Conservation (phyloP, 2,797 vertebrate species). For the Helicolenus hilgendorfi region DNA sequence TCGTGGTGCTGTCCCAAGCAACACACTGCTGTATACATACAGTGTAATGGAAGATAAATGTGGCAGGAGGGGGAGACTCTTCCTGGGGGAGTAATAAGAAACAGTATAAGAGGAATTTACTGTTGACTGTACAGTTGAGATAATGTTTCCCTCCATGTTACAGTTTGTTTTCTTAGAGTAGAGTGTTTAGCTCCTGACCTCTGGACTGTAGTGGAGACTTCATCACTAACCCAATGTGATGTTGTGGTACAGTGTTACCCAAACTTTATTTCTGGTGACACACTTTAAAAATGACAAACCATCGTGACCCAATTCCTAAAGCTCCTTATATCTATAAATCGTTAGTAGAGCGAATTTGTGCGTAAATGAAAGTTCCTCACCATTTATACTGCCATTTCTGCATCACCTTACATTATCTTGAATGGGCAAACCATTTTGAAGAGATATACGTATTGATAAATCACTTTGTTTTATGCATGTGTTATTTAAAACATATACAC, state of each 20-base stretch:
- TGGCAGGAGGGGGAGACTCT: neutral
- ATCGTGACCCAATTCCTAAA: no score
- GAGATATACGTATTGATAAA: no score
- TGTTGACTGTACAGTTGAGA: constrained; percentile 7
- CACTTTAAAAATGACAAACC: no score
- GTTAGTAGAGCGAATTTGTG: no score
- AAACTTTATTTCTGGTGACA: no score
- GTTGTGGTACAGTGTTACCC: neutral
- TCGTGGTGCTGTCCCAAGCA: constrained; percentile 39
- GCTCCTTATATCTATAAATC: no score
- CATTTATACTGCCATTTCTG: no score
- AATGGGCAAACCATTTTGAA: no score
- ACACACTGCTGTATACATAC: constrained; percentile 43
- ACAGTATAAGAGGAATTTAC: constrained; percentile 11
- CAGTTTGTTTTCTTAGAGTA: constrained; percentile 17
- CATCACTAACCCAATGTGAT: neutral
- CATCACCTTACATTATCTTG: no score
- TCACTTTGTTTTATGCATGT: no score
- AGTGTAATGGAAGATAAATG: constrained; percentile 57
- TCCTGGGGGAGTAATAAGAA: constrained; percentile 4
- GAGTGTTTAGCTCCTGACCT: constrained; percentile 20
- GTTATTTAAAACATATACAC: no score
- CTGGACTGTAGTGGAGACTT: neutral
- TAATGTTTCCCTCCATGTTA: constrained; percentile 13
- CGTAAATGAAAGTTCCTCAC: no score